These are phyloP conservation scores for Chromobotia macracanthus DNA, from an alignment of 2,797 vertebrate genomes.

Conservation along the genomic window DNA sequence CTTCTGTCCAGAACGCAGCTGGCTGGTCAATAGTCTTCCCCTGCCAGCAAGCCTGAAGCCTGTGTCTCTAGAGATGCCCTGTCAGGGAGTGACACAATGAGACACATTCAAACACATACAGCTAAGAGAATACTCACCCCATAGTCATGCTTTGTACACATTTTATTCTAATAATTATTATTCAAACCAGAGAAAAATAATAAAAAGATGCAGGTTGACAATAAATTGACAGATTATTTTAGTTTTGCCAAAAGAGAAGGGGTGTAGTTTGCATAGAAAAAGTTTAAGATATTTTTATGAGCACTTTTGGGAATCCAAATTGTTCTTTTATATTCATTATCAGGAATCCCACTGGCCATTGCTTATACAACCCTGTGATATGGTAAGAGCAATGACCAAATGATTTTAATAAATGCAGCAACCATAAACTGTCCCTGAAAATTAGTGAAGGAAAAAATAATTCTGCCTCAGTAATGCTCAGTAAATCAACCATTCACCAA, in stretches of 20 bases:
- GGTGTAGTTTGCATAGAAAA: background rate
- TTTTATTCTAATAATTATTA: background rate
- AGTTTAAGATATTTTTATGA: background rate
- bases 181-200: background rate
- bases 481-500: background rate
- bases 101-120: slow-evolving; percentile 19
- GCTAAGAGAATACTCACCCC: background rate
- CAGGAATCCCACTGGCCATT: background rate
- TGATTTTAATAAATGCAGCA: background rate
- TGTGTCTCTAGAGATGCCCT: slow-evolving; percentile 33
- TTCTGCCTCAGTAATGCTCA: background rate
- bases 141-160: slow-evolving; percentile 25
- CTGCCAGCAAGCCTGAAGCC: slow-evolving; percentile 41
- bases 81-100: slow-evolving; percentile 47
- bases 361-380: background rate
- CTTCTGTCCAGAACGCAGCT: slow-evolving; percentile 42
- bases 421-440: background rate
- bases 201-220: background rate
- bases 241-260: slow-evolving; percentile 1
- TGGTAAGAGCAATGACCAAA: background rate
- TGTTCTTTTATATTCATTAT: background rate
- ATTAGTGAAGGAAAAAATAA: background rate
- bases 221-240: background rate
- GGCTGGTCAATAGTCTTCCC: slow-evolving; percentile 51
- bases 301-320: background rate